These are phyloP conservation scores for Epinotia ramella DNA, from an alignment of 2,888 invertebrate genomes.

Conservation along the genomic window DNA sequence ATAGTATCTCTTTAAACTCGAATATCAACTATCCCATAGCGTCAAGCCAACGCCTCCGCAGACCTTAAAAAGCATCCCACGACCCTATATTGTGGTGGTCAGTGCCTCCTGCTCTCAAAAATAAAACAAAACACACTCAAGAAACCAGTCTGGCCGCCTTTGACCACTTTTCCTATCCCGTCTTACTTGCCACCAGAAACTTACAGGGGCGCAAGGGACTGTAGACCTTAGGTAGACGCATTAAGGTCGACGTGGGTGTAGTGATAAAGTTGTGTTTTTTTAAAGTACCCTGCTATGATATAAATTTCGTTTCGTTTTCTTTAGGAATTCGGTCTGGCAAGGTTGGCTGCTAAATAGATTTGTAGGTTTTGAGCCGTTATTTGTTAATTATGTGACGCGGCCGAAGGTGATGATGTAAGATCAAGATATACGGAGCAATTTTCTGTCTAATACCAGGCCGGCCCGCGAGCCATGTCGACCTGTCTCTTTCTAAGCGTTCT, in stretches of 20 bases:
- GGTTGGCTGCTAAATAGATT: conserved; percentile 57
- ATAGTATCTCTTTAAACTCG: conserved; percentile 1
- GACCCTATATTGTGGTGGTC: conserved; percentile 84
- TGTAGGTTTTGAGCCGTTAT: conserved; percentile 25
- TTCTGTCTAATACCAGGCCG: no score
- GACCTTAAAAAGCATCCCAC: conserved; percentile 67
- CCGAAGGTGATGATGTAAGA: background rate
- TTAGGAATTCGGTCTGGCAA: conserved; percentile 74
- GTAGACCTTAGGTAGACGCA: conserved; percentile 50
- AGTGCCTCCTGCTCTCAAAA: conserved; percentile 82
- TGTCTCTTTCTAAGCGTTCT: no score
- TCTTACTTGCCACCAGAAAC: conserved; percentile 46
- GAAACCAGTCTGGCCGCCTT: conserved; percentile 75
- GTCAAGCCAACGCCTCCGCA: conserved; percentile 26
- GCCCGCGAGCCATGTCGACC: no score
- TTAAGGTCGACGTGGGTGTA: conserved; percentile 50
- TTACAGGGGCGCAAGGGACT: conserved; percentile 35
- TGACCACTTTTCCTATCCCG: conserved; percentile 69
- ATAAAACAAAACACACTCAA: conserved; percentile 73
- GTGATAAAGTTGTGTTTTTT: conserved; percentile 45
- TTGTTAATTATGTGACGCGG: background rate
- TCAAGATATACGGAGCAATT: background rate
- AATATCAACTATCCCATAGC: conserved; percentile 9
- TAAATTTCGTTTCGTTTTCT: conserved; percentile 79
- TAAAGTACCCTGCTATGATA: conserved; percentile 67